Base-by-base conservation (phyloP, 2,888 invertebrate species). In the Acronicta alni region DNA sequence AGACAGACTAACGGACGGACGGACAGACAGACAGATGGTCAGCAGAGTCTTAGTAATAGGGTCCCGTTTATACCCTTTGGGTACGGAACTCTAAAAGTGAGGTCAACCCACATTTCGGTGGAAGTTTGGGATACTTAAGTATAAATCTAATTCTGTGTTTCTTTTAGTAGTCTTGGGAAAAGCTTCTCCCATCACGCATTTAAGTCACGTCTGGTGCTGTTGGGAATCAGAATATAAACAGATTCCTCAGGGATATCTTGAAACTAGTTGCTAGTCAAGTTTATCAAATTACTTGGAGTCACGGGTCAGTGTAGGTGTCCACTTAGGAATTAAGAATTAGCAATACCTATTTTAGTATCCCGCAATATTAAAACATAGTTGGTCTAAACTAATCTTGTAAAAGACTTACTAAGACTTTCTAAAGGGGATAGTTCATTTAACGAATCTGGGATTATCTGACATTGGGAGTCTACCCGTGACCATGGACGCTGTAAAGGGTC, bases 81-180 rank as follows among this genome's bases (percentile, higher is more conserved):
- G n/a, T n/a, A n/a, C n/a, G n/a, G 26, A 8, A 26, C 30, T 30
- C 30, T 30, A 18, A 1, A 14, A 18, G 14, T 18, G 1, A 41
- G 12, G 12, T 18, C 18, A 18, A 8, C 17, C n/a, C 2, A n/a
- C n/a, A n/a, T 35, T 14, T 18, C 18, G 12, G 12, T 14, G 6
- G 6, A 41, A 41, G 12, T 41, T 41, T 1, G 12, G 7, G n/a
- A 32, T 52, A 30, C 26, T 41, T 45, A n/a, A n/a, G n/a, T n/a
- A 3, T 65, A 35, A 30, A 65, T 61, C 15, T 7, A 23, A 61
- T 67, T 37, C 9, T 59, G 41, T 59, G 18, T 41, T 18, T 67
- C 18, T 47, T 60, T 67, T 32, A n/a, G 35, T 8, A 5, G 9
- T 14, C n/a, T 35, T 35, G 35, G 35, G 14, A 5, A 37, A 35